Evolutionary conservation across 1,140 invertebrate species (phyloP), one percentile per base, ranked within the genome.

Genomic region (Calephelis virginiensis): DNA sequence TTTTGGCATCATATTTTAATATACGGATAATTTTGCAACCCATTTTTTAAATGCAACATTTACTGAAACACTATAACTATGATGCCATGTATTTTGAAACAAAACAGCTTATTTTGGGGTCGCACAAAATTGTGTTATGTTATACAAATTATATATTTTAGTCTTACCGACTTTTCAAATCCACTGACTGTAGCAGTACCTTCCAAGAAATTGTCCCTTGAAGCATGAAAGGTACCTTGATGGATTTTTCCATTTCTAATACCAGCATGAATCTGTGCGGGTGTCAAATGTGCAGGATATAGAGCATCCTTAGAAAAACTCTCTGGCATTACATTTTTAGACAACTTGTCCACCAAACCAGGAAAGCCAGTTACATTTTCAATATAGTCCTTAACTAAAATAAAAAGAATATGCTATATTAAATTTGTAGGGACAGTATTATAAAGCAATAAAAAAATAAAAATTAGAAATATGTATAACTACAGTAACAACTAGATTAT

Each of bases 191-290:
- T 95, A 9, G 98, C 97, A 76, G 92, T 95, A n/a, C 97, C 98
- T 92, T 99, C 98, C 2, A 99, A 92, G 83, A 97, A 99, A 91
- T 99, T 99, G 78, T 98, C 97, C 69, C 96, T 92, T 3, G 96
- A 97, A 6, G 96, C 95, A 66, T 94, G 92, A 87, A 97, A 98
- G 1, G 94, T 94, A 11, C 98, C 98, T 89, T 99, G 97, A 37
- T 95, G 78, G 40, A 96, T 91, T 78, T 93, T 94, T 12, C 96
- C 97, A 74, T 91, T 93, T 82, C 96, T 96, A 47, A 99, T 94
- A 0, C 97, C 97, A 10, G 93, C 91, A 67, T 98, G 95, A 43
- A 97, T 91, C 78, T 97, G 94, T 1, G 92, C 90, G 12, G 95
- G 93, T 7, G 96, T 93, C 56, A 98, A 92, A 92, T 99, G 98